Percentiles rank a stretch among this genome's conserved stretches.
Evolutionary conservation across 2,113 vertebrate species (phyloP).

Genomic region (Ochotona princeps): DNA sequence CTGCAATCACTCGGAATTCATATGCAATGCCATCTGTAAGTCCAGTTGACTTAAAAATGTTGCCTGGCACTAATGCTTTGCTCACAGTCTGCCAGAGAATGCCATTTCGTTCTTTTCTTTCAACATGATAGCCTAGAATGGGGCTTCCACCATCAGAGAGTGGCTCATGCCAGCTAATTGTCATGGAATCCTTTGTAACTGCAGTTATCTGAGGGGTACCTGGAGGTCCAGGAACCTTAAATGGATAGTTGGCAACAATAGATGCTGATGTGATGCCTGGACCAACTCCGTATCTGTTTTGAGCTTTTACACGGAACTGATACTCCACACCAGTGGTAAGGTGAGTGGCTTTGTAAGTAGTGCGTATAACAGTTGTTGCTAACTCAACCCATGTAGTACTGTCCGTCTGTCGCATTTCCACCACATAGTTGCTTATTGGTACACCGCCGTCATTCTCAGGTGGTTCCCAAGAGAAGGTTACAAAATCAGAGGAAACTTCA

Average conservation of each 20-base stretch:
- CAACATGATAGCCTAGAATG: conserved; percentile 96
- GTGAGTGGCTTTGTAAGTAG: conserved; percentile 94
- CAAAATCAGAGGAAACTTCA: conserved; percentile 93
- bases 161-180: conserved; percentile 97
- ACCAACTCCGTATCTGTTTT: conserved; percentile 96
- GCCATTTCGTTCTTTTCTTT: conserved; percentile 97
- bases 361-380: conserved; percentile 94
- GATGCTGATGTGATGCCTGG: conserved; percentile 93
- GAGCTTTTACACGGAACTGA: conserved; percentile 97
- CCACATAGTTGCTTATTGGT: conserved; percentile 95
- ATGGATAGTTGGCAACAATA: conserved; percentile 95
- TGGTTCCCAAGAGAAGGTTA: conserved; percentile 95
- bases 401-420: conserved; percentile 96
- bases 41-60: conserved; percentile 95
- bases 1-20: conserved; percentile 97
- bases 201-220: conserved; percentile 95
- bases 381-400: conserved; percentile 94
- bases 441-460: conserved; percentile 98
- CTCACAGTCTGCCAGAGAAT: conserved; percentile 96
- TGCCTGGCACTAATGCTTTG: conserved; percentile 93
- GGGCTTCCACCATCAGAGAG: conserved; percentile 96
- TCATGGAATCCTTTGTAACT: conserved; percentile 96
- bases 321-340: conserved; percentile 96
- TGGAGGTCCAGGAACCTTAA: conserved; percentile 96
- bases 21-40: conserved; percentile 96